Percentiles rank a stretch among this genome's conserved stretches.
phyloP scores from a whole-genome alignment of 2,888 invertebrate genomes.

The Cryptops parisi region DNA sequence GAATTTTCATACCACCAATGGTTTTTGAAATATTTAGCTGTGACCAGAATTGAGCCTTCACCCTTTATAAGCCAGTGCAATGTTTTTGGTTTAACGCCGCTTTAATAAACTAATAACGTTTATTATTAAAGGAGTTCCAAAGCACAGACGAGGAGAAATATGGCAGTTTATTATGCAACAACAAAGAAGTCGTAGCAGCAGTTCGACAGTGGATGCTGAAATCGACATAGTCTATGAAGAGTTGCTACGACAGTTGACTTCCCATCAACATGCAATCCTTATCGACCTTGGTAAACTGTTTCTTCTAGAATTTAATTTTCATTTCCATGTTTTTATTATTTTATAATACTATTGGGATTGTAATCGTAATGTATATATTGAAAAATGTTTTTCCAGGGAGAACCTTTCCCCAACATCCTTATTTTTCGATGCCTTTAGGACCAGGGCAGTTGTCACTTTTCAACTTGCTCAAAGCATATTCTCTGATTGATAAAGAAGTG shows the following conservation, averaged over 20 bases:
- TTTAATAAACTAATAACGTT: too few species aligned
- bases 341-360: not conserved
- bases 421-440: slow-evolving; percentile 79
- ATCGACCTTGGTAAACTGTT: slow-evolving; percentile 61
- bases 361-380: not conserved
- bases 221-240: slow-evolving; percentile 57
- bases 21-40: too few species aligned
- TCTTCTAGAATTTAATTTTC: slow-evolving; percentile 2
- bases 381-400: slow-evolving; percentile 41
- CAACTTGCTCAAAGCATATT: slow-evolving; percentile 91
- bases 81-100: too few species aligned
- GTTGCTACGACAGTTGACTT: slow-evolving; percentile 70
- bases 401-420: slow-evolving; percentile 88
- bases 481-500: slow-evolving; percentile 80
- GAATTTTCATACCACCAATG: too few species aligned
- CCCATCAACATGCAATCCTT: slow-evolving; percentile 90
- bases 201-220: slow-evolving; percentile 43
- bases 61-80: too few species aligned
- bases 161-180: slow-evolving; percentile 86
- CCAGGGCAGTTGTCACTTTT: slow-evolving; percentile 86
- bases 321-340: not conserved
- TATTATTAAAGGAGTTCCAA: slow-evolving; percentile 61
- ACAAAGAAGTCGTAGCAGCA: slow-evolving; percentile 42
- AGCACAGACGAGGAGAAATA: slow-evolving; percentile 68
- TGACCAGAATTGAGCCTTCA: too few species aligned